Base-by-base conservation (phyloP, 1,140 invertebrate genomes). In the Drosophila ohnishii region DNA sequence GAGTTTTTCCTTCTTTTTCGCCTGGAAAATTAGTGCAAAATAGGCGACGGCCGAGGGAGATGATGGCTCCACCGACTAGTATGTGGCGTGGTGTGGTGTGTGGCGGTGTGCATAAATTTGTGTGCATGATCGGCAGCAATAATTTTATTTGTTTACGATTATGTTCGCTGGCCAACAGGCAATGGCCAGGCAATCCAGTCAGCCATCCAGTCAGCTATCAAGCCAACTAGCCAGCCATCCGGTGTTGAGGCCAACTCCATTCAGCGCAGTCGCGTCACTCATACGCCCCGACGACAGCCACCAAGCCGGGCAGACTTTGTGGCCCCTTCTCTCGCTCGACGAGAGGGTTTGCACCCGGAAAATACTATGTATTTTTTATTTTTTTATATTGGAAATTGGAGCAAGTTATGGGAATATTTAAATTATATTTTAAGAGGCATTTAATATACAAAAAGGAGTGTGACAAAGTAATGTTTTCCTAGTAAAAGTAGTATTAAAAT, bases 101-200 rank as follows among this genome's bases (percentile, higher is more conserved):
- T 73, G 60, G 77, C 73, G 57, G 59, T 75, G 80, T 66, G 84
- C 80, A 84, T 88, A 88, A 88, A 88, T 80, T 88, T 84, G 77
- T 89, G 85, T 89, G 84, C 84, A 89, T 88, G 84, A 88, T 88
- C 85, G 84, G 85, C 84, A 84, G 84, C 84, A 88, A 88, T 88
- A 88, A 88, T 88, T 88, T 88, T 88, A 88, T 88, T 88, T 88
- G 84, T 88, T 88, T 88, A 88, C 84, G 84, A 88, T 88, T 88
- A 88, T 88, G 84, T 88, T 84, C 80, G 85, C 84, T 80, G 84
- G 66, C 84, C 80, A 84, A 88, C 83, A 83, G 84, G 73, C 81
- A 84, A 80, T 84, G 72, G 79, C 70, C 78, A 63, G 65, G 62
- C 75, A 57, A 70, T 37, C 45, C 63, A 51, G 76, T 57, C 30